Evolutionary conservation across 2,797 vertebrate species (phyloP).

Genomic region (Dallia pectoralis): DNA sequence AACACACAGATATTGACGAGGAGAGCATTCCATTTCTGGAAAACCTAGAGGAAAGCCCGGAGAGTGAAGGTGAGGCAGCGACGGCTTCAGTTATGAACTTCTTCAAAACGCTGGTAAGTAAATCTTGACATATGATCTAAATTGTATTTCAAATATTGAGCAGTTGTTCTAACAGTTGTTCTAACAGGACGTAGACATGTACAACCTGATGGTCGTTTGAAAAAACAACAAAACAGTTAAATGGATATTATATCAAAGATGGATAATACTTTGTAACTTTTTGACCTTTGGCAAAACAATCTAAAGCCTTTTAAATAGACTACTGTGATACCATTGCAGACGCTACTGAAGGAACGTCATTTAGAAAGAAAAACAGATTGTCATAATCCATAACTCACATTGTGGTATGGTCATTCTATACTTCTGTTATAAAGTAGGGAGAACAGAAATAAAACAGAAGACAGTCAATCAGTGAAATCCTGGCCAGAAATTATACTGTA

Average conservation of each 20-base stretch:
- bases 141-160: neutral
- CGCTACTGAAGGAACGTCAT: neutral
- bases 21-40: constrained; percentile 48
- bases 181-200: neutral
- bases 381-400: neutral
- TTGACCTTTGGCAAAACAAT: neutral
- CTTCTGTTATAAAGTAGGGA: neutral
- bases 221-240: neutral
- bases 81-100: constrained; percentile 94
- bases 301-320: neutral
- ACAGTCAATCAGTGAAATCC: constrained; percentile 27
- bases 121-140: neutral
- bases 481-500: constrained; percentile 21
- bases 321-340: neutral
- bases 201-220: neutral
- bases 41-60: constrained; percentile 55
- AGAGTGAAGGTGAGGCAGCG: constrained; percentile 62
- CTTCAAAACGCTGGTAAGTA: constrained; percentile 95
- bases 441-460: constrained; percentile 15
- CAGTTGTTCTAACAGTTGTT: neutral
- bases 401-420: neutral
- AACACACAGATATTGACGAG: constrained; percentile 33
- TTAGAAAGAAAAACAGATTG: neutral
- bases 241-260: neutral
- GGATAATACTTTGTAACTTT: neutral